Percentiles rank a stretch among this genome's conserved stretches.
Conservation (phyloP, 2,113 vertebrate species). For the Epinephelus moara region DNA sequence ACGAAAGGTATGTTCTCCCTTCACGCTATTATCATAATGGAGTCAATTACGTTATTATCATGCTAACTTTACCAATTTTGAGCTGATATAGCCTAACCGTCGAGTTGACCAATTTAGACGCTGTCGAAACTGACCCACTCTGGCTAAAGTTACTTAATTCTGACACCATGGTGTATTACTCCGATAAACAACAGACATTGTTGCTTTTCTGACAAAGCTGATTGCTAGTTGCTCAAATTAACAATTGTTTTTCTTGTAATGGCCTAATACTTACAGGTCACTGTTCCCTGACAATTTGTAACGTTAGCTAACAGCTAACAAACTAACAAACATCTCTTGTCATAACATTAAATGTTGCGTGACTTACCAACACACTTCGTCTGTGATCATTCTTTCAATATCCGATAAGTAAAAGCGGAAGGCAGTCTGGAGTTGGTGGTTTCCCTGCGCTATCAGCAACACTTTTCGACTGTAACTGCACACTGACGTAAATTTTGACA, state of each 20-base stretch:
- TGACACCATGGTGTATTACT: neutral
- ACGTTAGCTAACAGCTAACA: neutral
- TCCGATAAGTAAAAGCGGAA: neutral
- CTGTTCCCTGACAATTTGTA: no score
- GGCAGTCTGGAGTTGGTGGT: no score
- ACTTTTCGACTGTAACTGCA: neutral
- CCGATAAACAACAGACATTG: neutral
- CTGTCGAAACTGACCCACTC: neutral
- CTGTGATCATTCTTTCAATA: no score
- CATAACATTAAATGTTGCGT: no score
- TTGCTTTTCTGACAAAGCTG: neutral
- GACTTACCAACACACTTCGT: constrained; percentile 1
- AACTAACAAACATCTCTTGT: neutral
- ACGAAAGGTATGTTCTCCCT: no score
- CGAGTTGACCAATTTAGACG: neutral
- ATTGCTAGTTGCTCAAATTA: neutral
- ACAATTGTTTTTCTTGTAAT: no score
- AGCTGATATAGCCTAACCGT: neutral
- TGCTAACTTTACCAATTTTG: neutral
- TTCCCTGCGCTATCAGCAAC: no score
- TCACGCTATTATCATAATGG: no score
- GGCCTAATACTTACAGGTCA: neutral
- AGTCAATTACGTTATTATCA: neutral
- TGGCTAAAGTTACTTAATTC: neutral
- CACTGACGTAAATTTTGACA: neutral